Percentiles rank a stretch among this genome's conserved stretches.
Evolutionary conservation across 2,113 vertebrate genomes (phyloP).

Genomic region (Prionailurus viverrinus): DNA sequence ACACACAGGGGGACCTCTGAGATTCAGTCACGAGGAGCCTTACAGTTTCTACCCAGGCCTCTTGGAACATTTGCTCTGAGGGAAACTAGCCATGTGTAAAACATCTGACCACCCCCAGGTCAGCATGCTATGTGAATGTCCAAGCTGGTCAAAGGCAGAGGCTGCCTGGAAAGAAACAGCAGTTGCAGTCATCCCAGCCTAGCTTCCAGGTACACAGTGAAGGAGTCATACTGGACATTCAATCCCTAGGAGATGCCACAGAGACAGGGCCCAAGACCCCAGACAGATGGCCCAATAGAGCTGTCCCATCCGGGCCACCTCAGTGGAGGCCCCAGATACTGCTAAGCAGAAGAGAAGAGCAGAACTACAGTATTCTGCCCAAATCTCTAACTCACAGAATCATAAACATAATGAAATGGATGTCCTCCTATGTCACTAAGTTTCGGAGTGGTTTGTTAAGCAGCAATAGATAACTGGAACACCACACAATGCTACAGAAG

Average conservation of each 20-base stretch:
- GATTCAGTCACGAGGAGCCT: not conserved
- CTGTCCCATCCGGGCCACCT: not conserved
- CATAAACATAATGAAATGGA: not conserved
- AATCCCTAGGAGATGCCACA: not conserved
- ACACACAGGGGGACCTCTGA: not conserved
- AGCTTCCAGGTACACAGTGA: not conserved
- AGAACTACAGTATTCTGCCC: not conserved
- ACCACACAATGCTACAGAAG: not conserved
- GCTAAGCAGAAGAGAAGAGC: not conserved
- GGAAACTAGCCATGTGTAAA: not conserved
- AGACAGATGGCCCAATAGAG: not conserved
- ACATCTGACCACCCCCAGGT: not conserved
- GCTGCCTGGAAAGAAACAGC: not conserved
- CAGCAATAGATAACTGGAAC: not conserved
- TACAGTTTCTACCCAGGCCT: not conserved
- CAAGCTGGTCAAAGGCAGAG: not conserved
- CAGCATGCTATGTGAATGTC: rapidly evolving
- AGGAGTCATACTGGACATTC: not conserved
- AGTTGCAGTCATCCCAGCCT: not conserved
- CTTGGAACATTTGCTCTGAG: not conserved
- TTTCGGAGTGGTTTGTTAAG: not conserved
- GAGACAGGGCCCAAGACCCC: not conserved
- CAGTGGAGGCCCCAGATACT: not conserved
- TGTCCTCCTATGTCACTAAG: not conserved
- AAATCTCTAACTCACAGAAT: not conserved